Evolutionary conservation across 2,113 vertebrate species (phyloP).

Genomic region (Pteronura brasiliensis): DNA sequence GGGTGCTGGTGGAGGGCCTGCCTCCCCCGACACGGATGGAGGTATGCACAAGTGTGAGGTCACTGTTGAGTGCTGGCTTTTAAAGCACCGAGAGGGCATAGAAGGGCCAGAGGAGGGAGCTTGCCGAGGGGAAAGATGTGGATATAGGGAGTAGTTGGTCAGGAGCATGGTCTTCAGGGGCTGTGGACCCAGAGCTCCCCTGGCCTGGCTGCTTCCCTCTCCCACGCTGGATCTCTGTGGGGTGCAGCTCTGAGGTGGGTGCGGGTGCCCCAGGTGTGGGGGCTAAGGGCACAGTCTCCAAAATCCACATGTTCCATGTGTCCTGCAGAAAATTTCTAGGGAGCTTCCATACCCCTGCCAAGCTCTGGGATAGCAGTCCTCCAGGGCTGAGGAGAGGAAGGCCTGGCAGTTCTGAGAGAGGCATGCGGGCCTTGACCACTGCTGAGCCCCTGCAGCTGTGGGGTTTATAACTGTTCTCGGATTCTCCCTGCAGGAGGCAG

Average conservation of each 20-base stretch:
- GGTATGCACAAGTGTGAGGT: background rate
- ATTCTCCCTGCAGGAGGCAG: slow-evolving; percentile 89
- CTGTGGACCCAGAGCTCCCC: background rate
- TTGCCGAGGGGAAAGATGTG: background rate
- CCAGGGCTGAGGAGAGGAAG: background rate
- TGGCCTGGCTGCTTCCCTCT: background rate
- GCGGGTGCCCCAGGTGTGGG: too few relatives aligned
- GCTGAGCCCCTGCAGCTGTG: background rate
- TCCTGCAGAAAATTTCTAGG: background rate
- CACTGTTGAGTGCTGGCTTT: background rate
- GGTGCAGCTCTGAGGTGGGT: background rate
- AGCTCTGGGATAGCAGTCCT: background rate
- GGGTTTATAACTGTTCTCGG: background rate
- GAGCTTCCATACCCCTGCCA: too few relatives aligned
- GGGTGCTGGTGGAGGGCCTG: background rate
- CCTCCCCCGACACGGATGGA: background rate
- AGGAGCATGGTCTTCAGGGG: background rate
- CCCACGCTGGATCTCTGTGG: background rate
- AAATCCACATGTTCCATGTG: background rate
- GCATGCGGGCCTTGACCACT: background rate
- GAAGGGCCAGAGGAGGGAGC: background rate
- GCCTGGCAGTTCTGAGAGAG: accelerated
- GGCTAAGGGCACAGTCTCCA: background rate
- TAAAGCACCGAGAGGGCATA: background rate
- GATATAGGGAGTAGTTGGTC: too few relatives aligned